Conservation (phyloP, 2,888 invertebrate species). For the Papilio elwesi region DNA sequence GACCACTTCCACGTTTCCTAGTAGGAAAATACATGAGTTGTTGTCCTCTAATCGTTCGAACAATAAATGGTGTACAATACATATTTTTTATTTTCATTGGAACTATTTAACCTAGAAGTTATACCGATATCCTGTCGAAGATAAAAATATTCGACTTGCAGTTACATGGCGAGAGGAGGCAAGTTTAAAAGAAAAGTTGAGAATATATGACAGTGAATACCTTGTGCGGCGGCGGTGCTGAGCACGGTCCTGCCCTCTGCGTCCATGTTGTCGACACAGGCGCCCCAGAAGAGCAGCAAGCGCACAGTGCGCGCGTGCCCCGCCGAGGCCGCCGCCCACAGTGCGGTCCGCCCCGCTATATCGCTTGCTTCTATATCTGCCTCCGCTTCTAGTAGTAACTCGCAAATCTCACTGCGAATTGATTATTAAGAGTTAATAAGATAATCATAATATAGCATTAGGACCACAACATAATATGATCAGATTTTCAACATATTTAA, state of each 20-base stretch:
- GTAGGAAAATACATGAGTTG: constrained; percentile 15
- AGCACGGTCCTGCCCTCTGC: constrained; percentile 96
- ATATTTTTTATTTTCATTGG: too few species aligned
- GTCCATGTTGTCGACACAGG: constrained; percentile 97
- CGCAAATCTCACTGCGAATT: constrained; percentile 91
- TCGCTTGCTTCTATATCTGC: constrained; percentile 96
- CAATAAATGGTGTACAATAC: too few species aligned
- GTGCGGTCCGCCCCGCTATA: constrained; percentile 91
- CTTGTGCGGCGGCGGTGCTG: constrained; percentile 93
- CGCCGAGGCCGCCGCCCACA: constrained; percentile 97
- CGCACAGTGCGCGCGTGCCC: constrained; percentile 95
- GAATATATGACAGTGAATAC: constrained; percentile 55
- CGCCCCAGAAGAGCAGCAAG: constrained; percentile 96
- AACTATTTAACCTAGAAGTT: too few species aligned
- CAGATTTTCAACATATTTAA: too few species aligned
- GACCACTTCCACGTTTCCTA: constrained; percentile 93
- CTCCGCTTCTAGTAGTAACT: constrained; percentile 94
- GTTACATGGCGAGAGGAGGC: too few species aligned
- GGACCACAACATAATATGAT: too few species aligned
- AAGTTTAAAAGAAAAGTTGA: background rate
- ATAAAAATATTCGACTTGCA: too few species aligned
- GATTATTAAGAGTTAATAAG: background rate
- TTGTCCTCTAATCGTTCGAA: background rate
- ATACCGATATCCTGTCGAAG: too few species aligned
- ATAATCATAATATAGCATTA: too few species aligned